phyloP scores from a whole-genome alignment of 2,797 vertebrate species.

The Poeciliopsis turneri region DNA sequence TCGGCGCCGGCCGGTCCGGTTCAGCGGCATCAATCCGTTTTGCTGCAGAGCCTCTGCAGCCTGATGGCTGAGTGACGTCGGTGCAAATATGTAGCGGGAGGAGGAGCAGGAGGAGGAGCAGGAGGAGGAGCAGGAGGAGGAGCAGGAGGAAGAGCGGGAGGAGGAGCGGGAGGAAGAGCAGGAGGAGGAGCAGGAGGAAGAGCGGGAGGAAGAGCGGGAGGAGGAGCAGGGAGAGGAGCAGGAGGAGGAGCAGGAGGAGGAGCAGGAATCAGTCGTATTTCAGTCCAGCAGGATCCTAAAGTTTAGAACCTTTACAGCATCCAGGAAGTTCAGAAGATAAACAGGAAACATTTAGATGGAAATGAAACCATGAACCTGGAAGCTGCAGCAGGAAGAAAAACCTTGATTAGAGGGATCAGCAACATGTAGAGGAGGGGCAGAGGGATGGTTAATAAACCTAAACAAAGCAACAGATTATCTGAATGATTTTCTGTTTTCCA shows the following conservation, averaged over 20 bases:
- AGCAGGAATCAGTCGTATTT: background rate
- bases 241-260: background rate
- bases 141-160: background rate
- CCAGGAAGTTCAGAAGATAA: background rate
- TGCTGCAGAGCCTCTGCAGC: slow-evolving; percentile 79
- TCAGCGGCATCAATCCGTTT: slow-evolving; percentile 59
- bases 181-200: too few species aligned
- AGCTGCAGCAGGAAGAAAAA: background rate
- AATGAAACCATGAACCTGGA: background rate
- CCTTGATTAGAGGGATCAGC: background rate
- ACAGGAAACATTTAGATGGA: background rate
- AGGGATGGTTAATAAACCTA: too few species aligned
- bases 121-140: too few species aligned
- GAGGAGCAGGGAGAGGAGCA: background rate
- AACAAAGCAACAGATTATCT: too few species aligned
- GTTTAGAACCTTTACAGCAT: background rate
- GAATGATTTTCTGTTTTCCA: too few species aligned
- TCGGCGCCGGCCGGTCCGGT: slow-evolving; percentile 5
- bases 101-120: too few species aligned
- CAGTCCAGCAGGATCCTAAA: background rate
- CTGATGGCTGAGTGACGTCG: slow-evolving; percentile 38
- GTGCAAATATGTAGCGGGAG: slow-evolving; percentile 1
- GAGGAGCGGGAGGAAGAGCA: background rate
- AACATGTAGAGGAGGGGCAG: too few species aligned
- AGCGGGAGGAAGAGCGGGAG: too few species aligned